Evolutionary conservation across 2,888 invertebrate species (phyloP).

Genomic region (Amphipyra berbera): DNA sequence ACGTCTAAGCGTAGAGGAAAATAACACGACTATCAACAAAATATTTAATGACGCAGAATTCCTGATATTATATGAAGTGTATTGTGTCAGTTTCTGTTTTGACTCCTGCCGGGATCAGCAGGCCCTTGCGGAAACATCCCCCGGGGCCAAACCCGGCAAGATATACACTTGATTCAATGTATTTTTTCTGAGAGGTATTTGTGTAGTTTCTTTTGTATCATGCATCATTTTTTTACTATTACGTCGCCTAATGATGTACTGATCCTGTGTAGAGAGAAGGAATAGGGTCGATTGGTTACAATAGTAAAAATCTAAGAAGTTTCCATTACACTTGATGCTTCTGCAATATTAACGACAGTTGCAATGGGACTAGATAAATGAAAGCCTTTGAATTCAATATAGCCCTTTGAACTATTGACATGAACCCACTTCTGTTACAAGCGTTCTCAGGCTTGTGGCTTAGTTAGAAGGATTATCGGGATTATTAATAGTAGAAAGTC

Average conservation of each 20-base stretch:
- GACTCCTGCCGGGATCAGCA: slow-evolving; percentile 9
- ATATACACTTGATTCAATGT: slow-evolving; percentile 17
- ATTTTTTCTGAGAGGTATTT: slow-evolving; percentile 6
- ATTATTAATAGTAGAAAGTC: too few species aligned
- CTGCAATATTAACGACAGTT: too few species aligned
- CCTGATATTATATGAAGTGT: slow-evolving; percentile 25
- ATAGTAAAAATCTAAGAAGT: too few species aligned
- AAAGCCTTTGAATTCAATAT: too few species aligned
- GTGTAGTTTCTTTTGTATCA: slow-evolving; percentile 1
- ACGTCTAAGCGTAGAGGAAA: slow-evolving; percentile 1
- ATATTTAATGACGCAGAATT: slow-evolving; percentile 47
- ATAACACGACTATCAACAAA: slow-evolving; percentile 33
- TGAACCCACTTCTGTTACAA: too few species aligned
- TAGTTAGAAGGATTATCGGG: too few species aligned
- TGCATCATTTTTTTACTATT: not conserved
- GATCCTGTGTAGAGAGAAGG: not conserved
- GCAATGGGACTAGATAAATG: too few species aligned
- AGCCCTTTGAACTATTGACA: too few species aligned
- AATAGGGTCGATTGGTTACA: too few species aligned
- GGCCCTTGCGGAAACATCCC: slow-evolving; percentile 26
- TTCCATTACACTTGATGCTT: too few species aligned
- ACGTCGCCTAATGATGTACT: not conserved
- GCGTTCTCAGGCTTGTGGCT: too few species aligned
- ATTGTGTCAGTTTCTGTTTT: slow-evolving; percentile 29
- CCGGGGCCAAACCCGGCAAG: slow-evolving; percentile 12